phyloP scores from a whole-genome alignment of 2,888 invertebrate species.

The Epirrhoe tristata region DNA sequence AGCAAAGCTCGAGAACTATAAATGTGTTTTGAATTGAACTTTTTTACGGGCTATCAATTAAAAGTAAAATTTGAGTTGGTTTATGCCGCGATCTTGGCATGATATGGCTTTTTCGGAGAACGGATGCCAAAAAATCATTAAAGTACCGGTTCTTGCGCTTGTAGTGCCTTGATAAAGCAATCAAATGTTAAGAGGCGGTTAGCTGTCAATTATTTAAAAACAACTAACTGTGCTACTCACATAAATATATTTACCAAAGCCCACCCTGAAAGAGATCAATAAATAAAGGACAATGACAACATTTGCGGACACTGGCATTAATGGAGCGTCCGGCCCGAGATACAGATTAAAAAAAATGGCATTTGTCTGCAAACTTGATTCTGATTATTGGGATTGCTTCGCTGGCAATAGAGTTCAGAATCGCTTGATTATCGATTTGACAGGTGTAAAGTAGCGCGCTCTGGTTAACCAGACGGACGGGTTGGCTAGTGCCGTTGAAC shows the following conservation, averaged over 20 bases:
- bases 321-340: constrained; percentile 70
- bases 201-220: not conserved
- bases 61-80: constrained; percentile 21
- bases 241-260: constrained; percentile 40
- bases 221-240: constrained; percentile 13
- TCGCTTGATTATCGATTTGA: constrained; percentile 63
- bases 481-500: constrained; percentile 81
- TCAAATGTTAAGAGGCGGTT: constrained; percentile 10
- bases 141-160: constrained; percentile 26
- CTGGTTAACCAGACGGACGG: constrained; percentile 77
- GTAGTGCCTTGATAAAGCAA: constrained; percentile 23
- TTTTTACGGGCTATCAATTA: constrained; percentile 23
- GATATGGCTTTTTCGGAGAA: constrained; percentile 25
- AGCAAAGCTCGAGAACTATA: no score
- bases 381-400: constrained; percentile 56
- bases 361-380: constrained; percentile 68
- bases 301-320: constrained; percentile 70
- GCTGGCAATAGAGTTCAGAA: constrained; percentile 63
- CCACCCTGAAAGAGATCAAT: constrained; percentile 60
- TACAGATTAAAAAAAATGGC: constrained; percentile 74
- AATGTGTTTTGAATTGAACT: constrained; percentile 27
- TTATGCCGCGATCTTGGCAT: constrained; percentile 20
- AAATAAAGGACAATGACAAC: constrained; percentile 50
- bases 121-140: constrained; percentile 17
- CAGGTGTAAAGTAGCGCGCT: constrained; percentile 72